Evolutionary conservation across 2,888 invertebrate species (phyloP).

Genomic region (Heterodera filipjevi): DNA sequence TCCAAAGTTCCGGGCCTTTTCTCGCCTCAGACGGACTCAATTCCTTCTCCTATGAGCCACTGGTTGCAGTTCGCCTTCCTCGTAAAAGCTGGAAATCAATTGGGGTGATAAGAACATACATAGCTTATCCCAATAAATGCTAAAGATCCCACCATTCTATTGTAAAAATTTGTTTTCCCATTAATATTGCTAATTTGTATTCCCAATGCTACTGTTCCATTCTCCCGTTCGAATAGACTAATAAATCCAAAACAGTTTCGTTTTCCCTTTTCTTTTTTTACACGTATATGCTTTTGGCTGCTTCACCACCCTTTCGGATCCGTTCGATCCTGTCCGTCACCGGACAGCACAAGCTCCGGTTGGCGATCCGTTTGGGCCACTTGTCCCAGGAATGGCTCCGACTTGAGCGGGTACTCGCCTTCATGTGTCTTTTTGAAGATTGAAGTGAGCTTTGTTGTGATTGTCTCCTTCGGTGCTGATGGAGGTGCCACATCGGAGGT

Average conservation of each 20-base stretch:
- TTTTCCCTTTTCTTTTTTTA: not conserved
- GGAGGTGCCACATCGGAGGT: conserved; percentile 18
- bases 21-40: conserved; percentile 36
- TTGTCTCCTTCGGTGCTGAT: conserved; percentile 23
- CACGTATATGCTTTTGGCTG: not conserved
- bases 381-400: not conserved
- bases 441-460: conserved; percentile 36
- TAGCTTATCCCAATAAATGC: not conserved
- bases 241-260: not conserved
- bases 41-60: conserved; percentile 28
- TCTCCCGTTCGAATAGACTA: too few relatives aligned
- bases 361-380: not conserved
- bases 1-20: conserved; percentile 19
- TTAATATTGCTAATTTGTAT: not conserved
- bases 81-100: conserved; percentile 36
- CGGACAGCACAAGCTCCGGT: not conserved
- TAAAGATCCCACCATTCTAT: not conserved
- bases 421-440: conserved; percentile 26
- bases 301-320: not conserved
- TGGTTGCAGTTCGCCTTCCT: conserved; percentile 34
- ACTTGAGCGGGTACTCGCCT: conserved; percentile 23
- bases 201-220: too few relatives aligned
- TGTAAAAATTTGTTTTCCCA: not conserved
- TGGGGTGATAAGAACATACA: not conserved
- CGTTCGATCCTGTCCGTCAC: not conserved